Conservation (phyloP, 2,888 invertebrate genomes). For the Netelia melanura region DNA sequence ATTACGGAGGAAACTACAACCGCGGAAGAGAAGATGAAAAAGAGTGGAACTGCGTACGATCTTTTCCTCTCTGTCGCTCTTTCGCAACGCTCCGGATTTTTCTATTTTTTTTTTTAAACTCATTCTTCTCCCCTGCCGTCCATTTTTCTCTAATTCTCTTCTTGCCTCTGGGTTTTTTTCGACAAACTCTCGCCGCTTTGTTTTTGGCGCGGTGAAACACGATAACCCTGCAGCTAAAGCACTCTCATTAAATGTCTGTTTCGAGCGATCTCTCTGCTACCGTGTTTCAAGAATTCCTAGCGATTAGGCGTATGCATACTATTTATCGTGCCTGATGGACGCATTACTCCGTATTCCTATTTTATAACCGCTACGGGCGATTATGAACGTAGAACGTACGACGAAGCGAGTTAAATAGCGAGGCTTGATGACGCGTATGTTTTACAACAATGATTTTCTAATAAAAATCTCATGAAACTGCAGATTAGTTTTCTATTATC, state of each 20-base stretch:
- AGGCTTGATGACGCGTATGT: no score
- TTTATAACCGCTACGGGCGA: not conserved
- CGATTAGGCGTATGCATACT: slow-evolving; percentile 26
- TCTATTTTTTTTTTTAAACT: slow-evolving; percentile 12
- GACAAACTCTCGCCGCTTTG: not conserved
- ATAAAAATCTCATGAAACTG: not conserved
- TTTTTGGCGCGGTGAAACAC: slow-evolving; percentile 26
- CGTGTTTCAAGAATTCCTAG: slow-evolving; percentile 27
- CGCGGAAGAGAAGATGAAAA: slow-evolving; percentile 44
- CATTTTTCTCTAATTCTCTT: slow-evolving; percentile 55
- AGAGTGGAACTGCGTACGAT: not conserved
- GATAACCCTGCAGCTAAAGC: slow-evolving; percentile 17
- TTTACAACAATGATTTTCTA: not conserved
- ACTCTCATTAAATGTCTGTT: slow-evolving; percentile 33
- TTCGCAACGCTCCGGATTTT: slow-evolving; percentile 38
- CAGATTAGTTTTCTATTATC: not conserved
- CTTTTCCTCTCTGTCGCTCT: no score
- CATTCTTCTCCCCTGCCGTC: slow-evolving; percentile 11
- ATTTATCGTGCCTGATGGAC: not conserved
- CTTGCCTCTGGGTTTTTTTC: slow-evolving; percentile 23
- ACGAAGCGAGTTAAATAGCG: no score
- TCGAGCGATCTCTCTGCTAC: slow-evolving; percentile 5
- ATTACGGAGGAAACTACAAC: slow-evolving; percentile 55
- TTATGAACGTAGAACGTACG: not conserved
- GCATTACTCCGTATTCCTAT: not conserved